Evolutionary conservation across 1,140 invertebrate species (phyloP), one percentile per base, ranked within the genome.

Genomic region (Cyclina sinensis): DNA sequence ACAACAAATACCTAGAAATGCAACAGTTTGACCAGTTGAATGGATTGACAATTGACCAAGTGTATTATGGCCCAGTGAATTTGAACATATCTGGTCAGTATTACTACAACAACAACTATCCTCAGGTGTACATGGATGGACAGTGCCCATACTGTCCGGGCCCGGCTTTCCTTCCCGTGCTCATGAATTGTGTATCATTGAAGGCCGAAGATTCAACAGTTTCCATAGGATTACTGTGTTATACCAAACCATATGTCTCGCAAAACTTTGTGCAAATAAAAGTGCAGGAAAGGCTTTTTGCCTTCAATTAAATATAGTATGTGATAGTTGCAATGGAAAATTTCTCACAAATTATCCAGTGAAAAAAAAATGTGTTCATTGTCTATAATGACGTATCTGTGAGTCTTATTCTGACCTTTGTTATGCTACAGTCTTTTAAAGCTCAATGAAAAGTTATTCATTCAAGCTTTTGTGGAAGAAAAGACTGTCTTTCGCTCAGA

Each of bases 111-210:
- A 88, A 89, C 51, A 73, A 84, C 51, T 80, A 89, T 57, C 91
- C 90, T 73, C 90, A 92, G 54, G 89, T 90, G 54, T 92, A 88
- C 91, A 37, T 90, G 91, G 73, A 80, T 39, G 70, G 81, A 18
- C 86, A 80, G 24, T 90, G 89, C 37, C 59, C 88, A 0, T 65
- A 80, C 30, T 80, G 82, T 93, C 82, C 59, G 30, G 68, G 97
- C 95, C 97, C 97, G 95, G 97, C 97, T 96, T 97, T 97, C 96
- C 97, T 97, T 92, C 96, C n/a, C 97, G 95, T 97, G 97, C 96
- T 97, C 97, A 46, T 86, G 82, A 84, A 46, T 43, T 7, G 3
- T 37, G 30, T 70, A n/a, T 3, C 2, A 2, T 21, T 7, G 32
- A 12, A 30, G 30, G 32, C 0, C 18, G 3, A 70, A 37, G 32